A percentile compares a stretch with the other conserved stretches of the same genome.
These are phyloP conservation scores for Cryptus armator DNA, from an alignment of 2,888 invertebrate genomes.

Conservation along the genomic window DNA sequence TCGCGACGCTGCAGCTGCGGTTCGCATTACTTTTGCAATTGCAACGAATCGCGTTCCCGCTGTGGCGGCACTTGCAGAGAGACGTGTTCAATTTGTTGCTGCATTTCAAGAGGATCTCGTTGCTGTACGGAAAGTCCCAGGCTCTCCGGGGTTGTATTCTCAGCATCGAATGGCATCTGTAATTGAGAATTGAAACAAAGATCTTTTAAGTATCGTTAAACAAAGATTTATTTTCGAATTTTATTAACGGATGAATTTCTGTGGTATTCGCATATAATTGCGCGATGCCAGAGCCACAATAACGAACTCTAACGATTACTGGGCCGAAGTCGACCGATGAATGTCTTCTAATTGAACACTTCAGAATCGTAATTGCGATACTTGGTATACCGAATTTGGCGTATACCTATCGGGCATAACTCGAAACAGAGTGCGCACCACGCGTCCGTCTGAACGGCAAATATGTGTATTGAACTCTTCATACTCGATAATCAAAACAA, in stretches of 20 bases:
- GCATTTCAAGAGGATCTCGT: conserved; percentile 67
- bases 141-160: conserved; percentile 71
- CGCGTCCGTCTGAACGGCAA: background rate
- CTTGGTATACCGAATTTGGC: background rate
- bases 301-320: conserved; percentile 20
- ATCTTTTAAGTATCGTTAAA: background rate
- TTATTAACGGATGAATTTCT: background rate
- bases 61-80: conserved; percentile 56
- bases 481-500: conserved; percentile 63
- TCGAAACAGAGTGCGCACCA: conserved; percentile 21
- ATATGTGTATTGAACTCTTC: background rate
- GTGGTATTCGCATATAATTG: conserved; percentile 6
- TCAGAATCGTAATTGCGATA: background rate
- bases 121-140: conserved; percentile 70
- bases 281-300: no score
- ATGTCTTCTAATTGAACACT: conserved; percentile 29
- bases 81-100: conserved; percentile 67
- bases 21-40: conserved; percentile 53
- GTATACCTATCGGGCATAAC: background rate
- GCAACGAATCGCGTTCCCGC: background rate
- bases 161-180: conserved; percentile 74
- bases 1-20: conserved; percentile 46
- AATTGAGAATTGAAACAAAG: conserved; percentile 69
- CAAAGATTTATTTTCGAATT: background rate
- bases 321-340: conserved; percentile 24